Evolutionary conservation across 2,888 invertebrate species (phyloP).

Genomic region (Parnassius smintheus): DNA sequence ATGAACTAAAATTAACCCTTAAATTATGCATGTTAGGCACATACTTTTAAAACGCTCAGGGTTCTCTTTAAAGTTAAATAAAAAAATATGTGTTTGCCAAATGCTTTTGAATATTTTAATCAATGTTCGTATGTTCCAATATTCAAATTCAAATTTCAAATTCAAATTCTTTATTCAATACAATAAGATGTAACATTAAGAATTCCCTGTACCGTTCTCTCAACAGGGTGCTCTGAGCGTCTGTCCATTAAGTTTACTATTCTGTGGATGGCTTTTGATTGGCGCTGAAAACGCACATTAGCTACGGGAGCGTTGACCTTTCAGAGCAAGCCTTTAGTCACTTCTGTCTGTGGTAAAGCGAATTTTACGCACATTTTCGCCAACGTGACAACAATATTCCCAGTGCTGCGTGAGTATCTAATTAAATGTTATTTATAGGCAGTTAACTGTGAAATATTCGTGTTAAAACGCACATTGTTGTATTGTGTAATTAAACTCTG

Average conservation of each 20-base stretch:
- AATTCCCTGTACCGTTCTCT: conserved; percentile 11
- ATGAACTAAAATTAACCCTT: too few relatives aligned
- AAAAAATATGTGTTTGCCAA: too few relatives aligned
- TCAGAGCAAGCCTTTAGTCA: conserved; percentile 69
- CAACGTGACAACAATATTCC: conserved; percentile 52
- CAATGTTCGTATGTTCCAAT: background rate
- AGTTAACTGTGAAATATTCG: conserved; percentile 26
- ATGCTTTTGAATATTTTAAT: background rate
- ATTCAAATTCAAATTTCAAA: too few relatives aligned
- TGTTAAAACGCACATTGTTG: conserved; percentile 23
- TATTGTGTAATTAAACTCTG: conserved; percentile 26
- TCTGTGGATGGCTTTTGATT: conserved; percentile 75
- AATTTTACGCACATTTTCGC: conserved; percentile 61
- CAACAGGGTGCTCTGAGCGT: conserved; percentile 79
- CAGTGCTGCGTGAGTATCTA: conserved; percentile 56
- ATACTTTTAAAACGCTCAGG: too few relatives aligned
- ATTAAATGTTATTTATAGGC: conserved; percentile 27
- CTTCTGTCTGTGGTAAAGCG: conserved; percentile 67
- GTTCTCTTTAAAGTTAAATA: too few relatives aligned
- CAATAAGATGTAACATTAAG: conserved; percentile 5
- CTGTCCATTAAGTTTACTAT: conserved; percentile 68
- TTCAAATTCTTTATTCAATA: too few relatives aligned
- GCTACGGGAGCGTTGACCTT: conserved; percentile 73
- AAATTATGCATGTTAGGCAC: too few relatives aligned
- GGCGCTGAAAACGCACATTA: conserved; percentile 71